Percentiles rank a stretch among this genome's conserved stretches.
phyloP scores from a whole-genome alignment of 2,113 vertebrate species.

The Platichthys flesus region DNA sequence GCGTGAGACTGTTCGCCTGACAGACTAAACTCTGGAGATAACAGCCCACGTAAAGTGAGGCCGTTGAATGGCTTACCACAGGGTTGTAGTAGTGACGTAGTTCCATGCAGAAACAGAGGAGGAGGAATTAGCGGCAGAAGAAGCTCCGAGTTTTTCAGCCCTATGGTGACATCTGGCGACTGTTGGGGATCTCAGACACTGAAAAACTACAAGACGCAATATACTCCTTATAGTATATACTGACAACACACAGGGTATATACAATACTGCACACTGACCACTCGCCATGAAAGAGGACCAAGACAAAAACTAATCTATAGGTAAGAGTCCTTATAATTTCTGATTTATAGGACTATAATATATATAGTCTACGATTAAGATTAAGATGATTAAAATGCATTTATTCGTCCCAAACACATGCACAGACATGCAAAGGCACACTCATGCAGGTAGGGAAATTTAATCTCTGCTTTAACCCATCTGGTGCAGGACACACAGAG shows the following conservation, averaged over 20 bases:
- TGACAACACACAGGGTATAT: not conserved
- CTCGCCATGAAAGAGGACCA: too few species aligned
- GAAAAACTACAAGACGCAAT: not conserved
- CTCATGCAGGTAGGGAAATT: too few species aligned
- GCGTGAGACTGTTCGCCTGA: not conserved
- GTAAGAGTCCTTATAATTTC: too few species aligned
- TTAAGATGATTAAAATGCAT: too few species aligned
- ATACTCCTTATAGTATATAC: not conserved
- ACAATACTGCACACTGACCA: not conserved
- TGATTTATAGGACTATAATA: too few species aligned
- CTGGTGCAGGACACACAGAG: too few species aligned
- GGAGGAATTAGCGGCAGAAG: not conserved
- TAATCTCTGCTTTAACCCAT: too few species aligned
- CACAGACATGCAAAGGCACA: too few species aligned
- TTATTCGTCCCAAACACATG: too few species aligned
- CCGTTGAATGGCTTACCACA: conserved; percentile 23
- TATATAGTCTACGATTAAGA: too few species aligned
- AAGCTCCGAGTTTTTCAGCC: not conserved
- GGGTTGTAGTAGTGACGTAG: not conserved
- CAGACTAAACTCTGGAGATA: conserved; percentile 4
- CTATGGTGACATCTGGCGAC: not conserved
- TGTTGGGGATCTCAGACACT: not conserved
- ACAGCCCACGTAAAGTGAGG: accelerated
- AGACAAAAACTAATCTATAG: too few species aligned
- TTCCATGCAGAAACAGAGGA: too few species aligned